Percentiles rank a stretch among this genome's conserved stretches.
Evolutionary conservation across 2,797 vertebrate species (phyloP).

Genomic region (Passerculus sandwichensis): DNA sequence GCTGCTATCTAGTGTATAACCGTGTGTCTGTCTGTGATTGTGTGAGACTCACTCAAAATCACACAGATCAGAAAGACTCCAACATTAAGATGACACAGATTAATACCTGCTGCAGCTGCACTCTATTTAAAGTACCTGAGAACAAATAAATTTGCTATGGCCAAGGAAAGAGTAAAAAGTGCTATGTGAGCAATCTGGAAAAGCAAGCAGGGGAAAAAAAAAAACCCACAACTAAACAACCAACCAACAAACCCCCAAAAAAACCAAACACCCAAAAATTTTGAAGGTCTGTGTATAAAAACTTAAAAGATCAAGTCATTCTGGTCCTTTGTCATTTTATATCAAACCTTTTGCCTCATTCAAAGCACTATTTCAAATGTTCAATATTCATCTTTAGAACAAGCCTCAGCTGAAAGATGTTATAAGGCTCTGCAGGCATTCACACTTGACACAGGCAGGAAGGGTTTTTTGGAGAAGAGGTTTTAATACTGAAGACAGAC

Average conservation of each 20-base stretch:
- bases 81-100: neutral
- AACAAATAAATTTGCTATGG: neutral
- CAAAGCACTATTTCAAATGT: neutral
- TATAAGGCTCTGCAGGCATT: neutral
- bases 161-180: neutral
- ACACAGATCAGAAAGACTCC: neutral
- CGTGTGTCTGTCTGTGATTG: neutral
- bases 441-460: neutral
- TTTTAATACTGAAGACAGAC: conserved; percentile 29
- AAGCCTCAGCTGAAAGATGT: neutral
- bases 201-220: neutral
- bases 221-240: neutral
- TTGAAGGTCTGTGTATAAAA: neutral
- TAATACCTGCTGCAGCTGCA: neutral
- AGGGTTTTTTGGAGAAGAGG: neutral
- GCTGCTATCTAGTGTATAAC: neutral
- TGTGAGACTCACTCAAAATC: neutral
- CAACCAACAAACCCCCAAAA: neutral
- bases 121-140: neutral
- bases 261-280: neutral
- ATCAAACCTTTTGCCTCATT: neutral
- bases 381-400: neutral
- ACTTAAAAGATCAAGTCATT: neutral
- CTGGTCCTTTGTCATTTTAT: neutral
- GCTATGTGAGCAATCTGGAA: neutral